Percentiles rank a stretch among this genome's conserved stretches.
Conservation (phyloP, 2,113 vertebrate species). For the Mormyrus lacerda region DNA sequence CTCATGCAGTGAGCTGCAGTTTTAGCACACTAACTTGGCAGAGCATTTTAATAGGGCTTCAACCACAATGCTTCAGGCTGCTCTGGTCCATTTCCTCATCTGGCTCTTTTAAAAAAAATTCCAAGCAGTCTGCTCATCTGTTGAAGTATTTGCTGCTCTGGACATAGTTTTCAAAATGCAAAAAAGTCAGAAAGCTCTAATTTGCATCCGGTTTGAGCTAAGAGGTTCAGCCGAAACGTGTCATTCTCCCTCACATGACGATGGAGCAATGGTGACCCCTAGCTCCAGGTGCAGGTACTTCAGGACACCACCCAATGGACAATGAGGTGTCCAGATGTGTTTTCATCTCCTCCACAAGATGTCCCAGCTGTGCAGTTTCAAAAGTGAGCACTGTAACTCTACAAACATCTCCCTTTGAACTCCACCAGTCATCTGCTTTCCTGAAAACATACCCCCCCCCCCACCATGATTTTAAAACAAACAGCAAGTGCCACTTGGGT, state of each 20-base stretch:
- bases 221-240: neutral
- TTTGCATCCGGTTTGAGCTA: neutral
- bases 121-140: neutral
- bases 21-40: neutral
- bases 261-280: neutral
- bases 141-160: neutral
- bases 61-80: neutral
- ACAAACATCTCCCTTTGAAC: neutral
- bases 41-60: neutral
- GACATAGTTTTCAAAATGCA: neutral
- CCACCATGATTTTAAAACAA: neutral
- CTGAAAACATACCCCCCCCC: neutral
- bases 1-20: neutral
- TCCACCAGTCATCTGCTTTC: neutral
- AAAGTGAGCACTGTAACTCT: neutral
- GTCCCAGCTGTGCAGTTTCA: neutral
- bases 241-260: neutral
- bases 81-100: neutral
- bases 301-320: neutral
- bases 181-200: neutral
- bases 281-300: neutral
- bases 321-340: neutral
- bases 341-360: neutral
- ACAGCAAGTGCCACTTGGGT: neutral
- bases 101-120: neutral